Evolutionary conservation across 2,888 invertebrate species (phyloP), one percentile per base, ranked within the genome.

Genomic region (Harpalus rufipes): DNA sequence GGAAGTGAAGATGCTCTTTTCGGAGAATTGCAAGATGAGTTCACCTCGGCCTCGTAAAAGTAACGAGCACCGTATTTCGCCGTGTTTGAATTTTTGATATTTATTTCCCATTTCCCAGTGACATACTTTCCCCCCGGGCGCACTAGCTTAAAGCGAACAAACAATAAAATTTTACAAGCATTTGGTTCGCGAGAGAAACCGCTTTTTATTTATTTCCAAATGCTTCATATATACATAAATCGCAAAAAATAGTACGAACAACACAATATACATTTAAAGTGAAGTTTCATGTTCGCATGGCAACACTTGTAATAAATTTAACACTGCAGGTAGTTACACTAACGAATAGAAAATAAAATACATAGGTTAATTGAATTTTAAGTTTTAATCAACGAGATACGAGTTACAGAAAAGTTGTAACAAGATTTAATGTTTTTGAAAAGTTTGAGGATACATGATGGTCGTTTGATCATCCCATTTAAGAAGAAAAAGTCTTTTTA

Each of bases 41-140:
- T 44, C 51, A 68, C 6, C 81, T 56, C 56, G 56, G 65, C 6
- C 81, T 21, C 25, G 58, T 78, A 83, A 83, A 82, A 82, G 58
- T 82, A 82, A 82, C 82, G 82, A 39, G n/a, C n/a, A n/a, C 8
- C 32, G 59, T 59, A 74, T 82, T 82, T 82, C 61, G 76, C 41
- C 61, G 25, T 39, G 76, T 76, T 61, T 83, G 83, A 83, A 76
- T 83, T 74, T 83, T 83, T 83, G 59, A 83, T 76, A 83, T 83
- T 83, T 83, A 83, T 83, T 74, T 61, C 74, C 83, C 32, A 83
- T 83, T 83, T 74, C 44, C 25, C 61, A 39, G 61, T 83, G 74
- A 83, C 76, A 58, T 61, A 83, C 61, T 59, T 83, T 76, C 58
- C 83, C 83, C 83, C 32, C 21, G 76, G 76, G 83, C 44, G 61